Evolutionary conservation across 2,113 vertebrate species (phyloP).

Genomic region (Collichthys lucidus): DNA sequence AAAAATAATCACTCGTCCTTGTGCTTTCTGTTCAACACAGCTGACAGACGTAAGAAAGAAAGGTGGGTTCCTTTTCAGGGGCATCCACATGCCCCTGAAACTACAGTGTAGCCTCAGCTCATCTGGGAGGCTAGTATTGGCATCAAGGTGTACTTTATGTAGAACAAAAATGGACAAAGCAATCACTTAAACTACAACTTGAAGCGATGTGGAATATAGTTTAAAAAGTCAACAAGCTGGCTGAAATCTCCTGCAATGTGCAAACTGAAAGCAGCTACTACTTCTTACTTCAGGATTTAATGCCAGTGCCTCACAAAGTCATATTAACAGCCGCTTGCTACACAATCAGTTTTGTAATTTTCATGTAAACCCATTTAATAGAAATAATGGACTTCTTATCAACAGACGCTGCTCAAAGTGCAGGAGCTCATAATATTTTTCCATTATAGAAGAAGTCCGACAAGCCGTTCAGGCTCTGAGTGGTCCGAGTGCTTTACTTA

Average conservation of each 20-base stretch:
- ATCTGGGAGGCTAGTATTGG: background rate
- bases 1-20: slow-evolving; percentile 20
- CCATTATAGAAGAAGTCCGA: slow-evolving; percentile 7
- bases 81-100: background rate
- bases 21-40: background rate
- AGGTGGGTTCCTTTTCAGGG: too few species aligned
- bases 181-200: background rate
- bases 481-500: background rate
- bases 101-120: background rate
- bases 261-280: slow-evolving; percentile 5
- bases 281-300: background rate
- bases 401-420: background rate
- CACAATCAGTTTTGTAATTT: background rate
- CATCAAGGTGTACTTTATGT: background rate
- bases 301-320: background rate
- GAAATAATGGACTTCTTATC: slow-evolving; percentile 39
- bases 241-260: background rate
- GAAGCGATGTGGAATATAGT: background rate
- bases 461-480: background rate
- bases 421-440: slow-evolving; percentile 12
- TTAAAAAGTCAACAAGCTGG: background rate
- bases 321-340: slow-evolving; percentile 9
- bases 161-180: too few species aligned
- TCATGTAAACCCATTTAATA: background rate
- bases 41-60: background rate